Percentiles rank a stretch among this genome's conserved stretches.
phyloP scores from a whole-genome alignment of 2,888 invertebrate species.

The Acrobasis repandana region DNA sequence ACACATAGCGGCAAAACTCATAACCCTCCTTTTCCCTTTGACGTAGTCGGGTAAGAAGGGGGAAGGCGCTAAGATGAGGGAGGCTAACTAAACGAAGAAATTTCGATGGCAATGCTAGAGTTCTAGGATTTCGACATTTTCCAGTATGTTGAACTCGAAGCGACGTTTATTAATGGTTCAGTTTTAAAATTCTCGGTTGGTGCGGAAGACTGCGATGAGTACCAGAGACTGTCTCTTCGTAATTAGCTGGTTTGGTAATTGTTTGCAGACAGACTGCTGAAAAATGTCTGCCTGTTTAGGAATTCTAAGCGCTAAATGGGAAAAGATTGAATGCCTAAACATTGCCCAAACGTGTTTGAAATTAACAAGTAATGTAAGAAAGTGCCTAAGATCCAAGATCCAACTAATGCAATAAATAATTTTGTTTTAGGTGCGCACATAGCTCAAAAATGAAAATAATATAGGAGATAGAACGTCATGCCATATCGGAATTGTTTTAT shows the following conservation, averaged over 20 bases:
- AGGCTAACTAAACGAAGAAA: too few species aligned
- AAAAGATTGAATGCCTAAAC: not conserved
- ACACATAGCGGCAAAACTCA: too few species aligned
- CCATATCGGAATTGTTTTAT: too few species aligned
- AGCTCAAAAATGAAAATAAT: too few species aligned
- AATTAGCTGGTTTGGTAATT: constrained; percentile 24
- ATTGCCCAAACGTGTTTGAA: not conserved
- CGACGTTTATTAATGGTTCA: constrained; percentile 23
- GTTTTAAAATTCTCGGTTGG: constrained; percentile 51
- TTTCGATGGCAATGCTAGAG: too few species aligned
- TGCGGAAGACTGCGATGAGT: constrained; percentile 52
- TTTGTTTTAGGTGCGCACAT: too few species aligned
- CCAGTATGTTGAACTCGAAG: constrained; percentile 21
- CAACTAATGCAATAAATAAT: too few species aligned
- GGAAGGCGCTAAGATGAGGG: too few species aligned
- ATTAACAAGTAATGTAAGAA: not conserved
- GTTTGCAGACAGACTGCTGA: constrained; percentile 28
- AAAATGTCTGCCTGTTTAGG: not conserved
- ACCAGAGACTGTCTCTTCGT: constrained; percentile 9
- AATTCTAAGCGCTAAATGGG: not conserved
- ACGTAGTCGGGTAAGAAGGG: too few species aligned
- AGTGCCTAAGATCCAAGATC: not conserved
- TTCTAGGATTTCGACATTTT: too few species aligned
- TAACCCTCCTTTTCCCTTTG: too few species aligned
- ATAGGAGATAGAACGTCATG: too few species aligned